phyloP scores from a whole-genome alignment of 2,113 vertebrate species.

The Myrmecophaga tridactyla region DNA sequence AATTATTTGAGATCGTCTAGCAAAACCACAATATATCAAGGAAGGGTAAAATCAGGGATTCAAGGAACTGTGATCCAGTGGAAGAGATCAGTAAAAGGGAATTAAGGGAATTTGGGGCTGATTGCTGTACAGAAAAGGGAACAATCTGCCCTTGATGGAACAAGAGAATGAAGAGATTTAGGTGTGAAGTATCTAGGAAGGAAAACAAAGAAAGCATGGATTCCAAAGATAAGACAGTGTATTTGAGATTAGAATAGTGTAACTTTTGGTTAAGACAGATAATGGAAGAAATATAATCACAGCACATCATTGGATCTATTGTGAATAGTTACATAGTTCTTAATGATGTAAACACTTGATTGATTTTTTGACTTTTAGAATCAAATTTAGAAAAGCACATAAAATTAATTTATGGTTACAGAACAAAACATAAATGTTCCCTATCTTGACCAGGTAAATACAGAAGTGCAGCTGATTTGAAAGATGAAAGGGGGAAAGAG shows the following conservation, averaged over 20 bases:
- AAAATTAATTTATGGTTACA: not conserved
- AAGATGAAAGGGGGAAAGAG: not conserved
- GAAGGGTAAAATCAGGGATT: not conserved
- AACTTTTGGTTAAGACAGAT: not conserved
- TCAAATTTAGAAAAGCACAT: not conserved
- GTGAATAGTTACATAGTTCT: not conserved
- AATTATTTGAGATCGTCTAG: not conserved
- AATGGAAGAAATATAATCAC: slow-evolving; percentile 2
- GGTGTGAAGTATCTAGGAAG: not conserved
- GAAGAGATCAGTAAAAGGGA: not conserved
- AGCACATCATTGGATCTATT: not conserved
- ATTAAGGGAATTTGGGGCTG: not conserved
- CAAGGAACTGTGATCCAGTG: not conserved
- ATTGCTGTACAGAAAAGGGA: not conserved
- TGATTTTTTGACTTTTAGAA: slow-evolving; percentile 26
- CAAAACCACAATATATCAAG: not conserved
- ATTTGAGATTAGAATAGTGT: not conserved
- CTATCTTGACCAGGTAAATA: not conserved
- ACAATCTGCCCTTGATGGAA: not conserved
- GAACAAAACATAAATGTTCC: not conserved
- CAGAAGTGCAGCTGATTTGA: not conserved
- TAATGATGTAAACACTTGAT: not conserved
- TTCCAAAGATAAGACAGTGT: not conserved
- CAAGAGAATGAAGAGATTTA: not conserved
- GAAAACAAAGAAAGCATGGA: not conserved